Evolutionary conservation across 92 coral and sea anemone species (phyloP).

Genomic region (Parazoanthus darwini): DNA sequence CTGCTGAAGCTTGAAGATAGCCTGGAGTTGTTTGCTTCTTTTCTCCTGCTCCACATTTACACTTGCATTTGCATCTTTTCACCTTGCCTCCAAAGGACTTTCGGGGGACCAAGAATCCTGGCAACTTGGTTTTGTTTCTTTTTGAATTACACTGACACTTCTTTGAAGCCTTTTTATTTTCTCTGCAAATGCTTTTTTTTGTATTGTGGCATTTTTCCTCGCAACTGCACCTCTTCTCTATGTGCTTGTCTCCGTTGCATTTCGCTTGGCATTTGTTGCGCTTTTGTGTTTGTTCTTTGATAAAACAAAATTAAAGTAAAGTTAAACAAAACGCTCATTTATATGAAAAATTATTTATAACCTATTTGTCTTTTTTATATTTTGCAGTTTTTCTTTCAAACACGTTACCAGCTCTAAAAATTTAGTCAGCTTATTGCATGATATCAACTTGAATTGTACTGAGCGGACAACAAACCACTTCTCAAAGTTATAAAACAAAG

Average conservation of each 20-base stretch:
- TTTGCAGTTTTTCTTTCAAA: too few relatives aligned
- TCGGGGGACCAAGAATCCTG: not conserved
- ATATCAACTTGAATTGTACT: too few relatives aligned
- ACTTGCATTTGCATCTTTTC: slow-evolving; percentile 24
- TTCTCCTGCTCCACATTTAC: slow-evolving; percentile 15
- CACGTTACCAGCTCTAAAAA: too few relatives aligned
- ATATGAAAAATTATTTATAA: too few relatives aligned
- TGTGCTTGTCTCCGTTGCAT: slow-evolving; percentile 51
- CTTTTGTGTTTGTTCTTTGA: not conserved
- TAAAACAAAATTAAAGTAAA: not conserved
- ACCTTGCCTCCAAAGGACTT: not conserved
- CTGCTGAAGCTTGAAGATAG: not conserved
- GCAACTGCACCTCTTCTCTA: slow-evolving; percentile 36
- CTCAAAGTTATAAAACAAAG: too few relatives aligned
- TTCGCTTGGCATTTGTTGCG: slow-evolving; percentile 45
- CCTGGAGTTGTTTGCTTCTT: slow-evolving; percentile 31
- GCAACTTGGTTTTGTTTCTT: slow-evolving; percentile 10
- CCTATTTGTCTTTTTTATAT: too few relatives aligned
- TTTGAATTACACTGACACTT: not conserved
- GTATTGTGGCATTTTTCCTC: slow-evolving; percentile 26
- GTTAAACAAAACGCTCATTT: too few relatives aligned
- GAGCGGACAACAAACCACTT: too few relatives aligned
- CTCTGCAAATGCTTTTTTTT: slow-evolving; percentile 53
- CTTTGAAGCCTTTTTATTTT: slow-evolving; percentile 31
- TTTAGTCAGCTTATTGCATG: too few relatives aligned